phyloP scores from a whole-genome alignment of 2,113 vertebrate genomes.

The Sinocyclocheilus rhinocerous region DNA sequence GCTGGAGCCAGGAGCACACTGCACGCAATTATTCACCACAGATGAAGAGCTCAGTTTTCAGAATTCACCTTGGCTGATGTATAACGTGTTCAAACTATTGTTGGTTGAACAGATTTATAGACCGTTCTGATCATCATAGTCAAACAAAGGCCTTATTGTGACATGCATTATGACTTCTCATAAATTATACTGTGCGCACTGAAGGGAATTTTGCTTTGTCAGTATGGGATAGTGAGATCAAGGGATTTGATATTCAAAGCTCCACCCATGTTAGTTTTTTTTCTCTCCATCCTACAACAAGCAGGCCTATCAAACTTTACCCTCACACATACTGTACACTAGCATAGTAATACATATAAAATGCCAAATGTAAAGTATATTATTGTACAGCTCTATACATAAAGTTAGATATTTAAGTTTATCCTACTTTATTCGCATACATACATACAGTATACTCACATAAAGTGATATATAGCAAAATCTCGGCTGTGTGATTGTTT shows the following conservation, averaged over 20 bases:
- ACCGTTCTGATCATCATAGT: slow-evolving; percentile 21
- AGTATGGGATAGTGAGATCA: slow-evolving; percentile 34
- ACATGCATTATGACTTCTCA: neutral
- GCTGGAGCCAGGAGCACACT: slow-evolving; percentile 31
- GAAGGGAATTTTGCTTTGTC: neutral
- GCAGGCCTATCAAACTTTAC: too few species aligned
- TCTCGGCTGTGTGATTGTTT: too few species aligned
- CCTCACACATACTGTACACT: too few species aligned
- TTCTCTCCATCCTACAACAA: too few species aligned
- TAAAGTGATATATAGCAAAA: too few species aligned
- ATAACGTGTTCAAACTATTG: slow-evolving; percentile 1
- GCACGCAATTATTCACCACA: neutral
- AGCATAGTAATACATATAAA: too few species aligned
- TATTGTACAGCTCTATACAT: too few species aligned
- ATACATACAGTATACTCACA: too few species aligned
- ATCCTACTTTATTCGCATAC: too few species aligned
- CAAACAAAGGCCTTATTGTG: slow-evolving; percentile 18
- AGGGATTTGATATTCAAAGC: neutral
- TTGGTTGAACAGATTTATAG: slow-evolving; percentile 4
- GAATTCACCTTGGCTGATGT: slow-evolving; percentile 28
- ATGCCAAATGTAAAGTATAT: too few species aligned
- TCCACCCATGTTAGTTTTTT: too few species aligned
- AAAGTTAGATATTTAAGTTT: too few species aligned
- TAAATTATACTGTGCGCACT: slow-evolving; percentile 7
- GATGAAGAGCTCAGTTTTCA: slow-evolving; percentile 23